Percentiles rank a stretch among this genome's conserved stretches.
Conservation (phyloP, 2,113 vertebrate species). For the Mesembrinibis cayennensis region DNA sequence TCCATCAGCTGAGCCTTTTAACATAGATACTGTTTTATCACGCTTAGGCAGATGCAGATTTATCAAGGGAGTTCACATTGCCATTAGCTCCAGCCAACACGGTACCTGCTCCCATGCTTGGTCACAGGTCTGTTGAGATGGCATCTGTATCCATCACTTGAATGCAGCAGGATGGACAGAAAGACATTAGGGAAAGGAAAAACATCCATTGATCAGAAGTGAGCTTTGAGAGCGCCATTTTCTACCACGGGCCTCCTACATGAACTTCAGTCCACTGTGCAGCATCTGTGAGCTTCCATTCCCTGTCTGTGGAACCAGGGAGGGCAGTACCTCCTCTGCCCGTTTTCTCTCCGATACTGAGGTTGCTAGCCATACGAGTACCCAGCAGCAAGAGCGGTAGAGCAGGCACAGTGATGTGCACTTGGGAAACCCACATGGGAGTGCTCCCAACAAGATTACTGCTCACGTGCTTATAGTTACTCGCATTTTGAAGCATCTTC, state of each 20-base stretch:
- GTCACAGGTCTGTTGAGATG: not conserved
- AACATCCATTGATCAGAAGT: not conserved
- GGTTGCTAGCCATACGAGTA: not conserved
- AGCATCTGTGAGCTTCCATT: not conserved
- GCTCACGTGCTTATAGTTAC: not conserved
- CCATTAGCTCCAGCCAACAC: not conserved
- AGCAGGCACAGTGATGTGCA: not conserved
- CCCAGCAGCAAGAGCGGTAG: not conserved
- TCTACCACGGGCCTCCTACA: fast-evolving
- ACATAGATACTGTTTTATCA: not conserved
- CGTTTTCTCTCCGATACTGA: fast-evolving
- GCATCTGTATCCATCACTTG: not conserved
- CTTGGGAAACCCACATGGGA: not conserved
- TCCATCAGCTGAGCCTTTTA: not conserved
- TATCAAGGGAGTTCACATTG: not conserved
- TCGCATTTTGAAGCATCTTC: not conserved
- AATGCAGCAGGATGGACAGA: not conserved
- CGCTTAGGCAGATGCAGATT: not conserved
- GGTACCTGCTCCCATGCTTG: not conserved
- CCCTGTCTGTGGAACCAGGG: not conserved
- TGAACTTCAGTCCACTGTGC: not conserved
- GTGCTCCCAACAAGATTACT: not conserved
- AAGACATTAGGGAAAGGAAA: not conserved
- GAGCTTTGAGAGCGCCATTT: not conserved
- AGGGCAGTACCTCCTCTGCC: not conserved